These are phyloP conservation scores for Nineta flava DNA, from an alignment of 2,888 invertebrate species.

Conservation along the genomic window DNA sequence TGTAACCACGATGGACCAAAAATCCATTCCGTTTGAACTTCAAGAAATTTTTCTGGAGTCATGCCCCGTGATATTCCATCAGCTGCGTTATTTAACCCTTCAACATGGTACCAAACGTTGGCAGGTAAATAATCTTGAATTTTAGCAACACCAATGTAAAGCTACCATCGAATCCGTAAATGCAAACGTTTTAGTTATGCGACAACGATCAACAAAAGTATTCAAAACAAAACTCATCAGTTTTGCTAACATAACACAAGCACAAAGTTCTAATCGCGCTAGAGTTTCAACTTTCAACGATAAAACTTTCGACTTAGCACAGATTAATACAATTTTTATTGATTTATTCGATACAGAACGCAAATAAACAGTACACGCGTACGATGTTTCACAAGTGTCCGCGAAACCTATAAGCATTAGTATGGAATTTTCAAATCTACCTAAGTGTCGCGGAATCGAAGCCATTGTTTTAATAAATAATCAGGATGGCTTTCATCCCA, in stretches of 20 bases:
- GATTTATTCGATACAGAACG: conserved; percentile 1
- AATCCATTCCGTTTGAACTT: background rate
- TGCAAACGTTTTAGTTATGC: conserved; percentile 3
- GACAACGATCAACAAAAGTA: background rate
- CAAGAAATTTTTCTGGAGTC: conserved; percentile 5
- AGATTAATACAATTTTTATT: conserved; percentile 4
- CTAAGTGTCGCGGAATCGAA: conserved; percentile 4
- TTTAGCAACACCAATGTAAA: conserved; percentile 8
- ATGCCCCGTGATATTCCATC: conserved; percentile 9
- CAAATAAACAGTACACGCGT: conserved; percentile 11
- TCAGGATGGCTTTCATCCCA: conserved; percentile 9
- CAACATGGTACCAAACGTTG: conserved; percentile 7
- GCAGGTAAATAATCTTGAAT: conserved; percentile 7
- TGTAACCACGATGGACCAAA: background rate
- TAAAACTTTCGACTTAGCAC: conserved; percentile 10
- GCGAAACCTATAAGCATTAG: conserved; percentile 9
- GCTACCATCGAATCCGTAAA: conserved; percentile 11
- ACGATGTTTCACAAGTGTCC: conserved; percentile 9
- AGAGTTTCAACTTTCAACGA: conserved; percentile 10
- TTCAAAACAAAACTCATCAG: background rate
- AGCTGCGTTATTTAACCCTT: conserved; percentile 7
- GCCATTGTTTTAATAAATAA: conserved; percentile 5
- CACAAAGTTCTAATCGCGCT: conserved; percentile 11
- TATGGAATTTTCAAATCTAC: background rate
- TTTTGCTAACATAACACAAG: conserved; percentile 9